A percentile compares a stretch with the other conserved stretches of the same genome.
These are phyloP conservation scores for Neodiprion pinetum DNA, from an alignment of 1,140 invertebrate genomes.

Conservation along the genomic window DNA sequence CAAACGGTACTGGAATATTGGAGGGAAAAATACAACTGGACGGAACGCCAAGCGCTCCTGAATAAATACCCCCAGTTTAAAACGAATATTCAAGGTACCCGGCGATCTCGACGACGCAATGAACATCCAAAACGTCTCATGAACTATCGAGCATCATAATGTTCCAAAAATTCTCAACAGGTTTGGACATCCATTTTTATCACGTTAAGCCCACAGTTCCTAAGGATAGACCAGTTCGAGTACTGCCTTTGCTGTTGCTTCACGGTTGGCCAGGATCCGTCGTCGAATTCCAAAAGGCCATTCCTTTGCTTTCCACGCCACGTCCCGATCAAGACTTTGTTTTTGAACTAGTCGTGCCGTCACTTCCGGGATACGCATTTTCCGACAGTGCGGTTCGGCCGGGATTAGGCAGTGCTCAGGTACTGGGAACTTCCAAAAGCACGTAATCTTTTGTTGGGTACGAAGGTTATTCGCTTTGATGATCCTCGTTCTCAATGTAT, in stretches of 20 bases:
- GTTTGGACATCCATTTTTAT: slow-evolving; percentile 75
- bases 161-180: slow-evolving; percentile 46
- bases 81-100: slow-evolving; percentile 69
- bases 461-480: neutral
- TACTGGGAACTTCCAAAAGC: slow-evolving; percentile 19
- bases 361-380: slow-evolving; percentile 81
- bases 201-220: slow-evolving; percentile 66
- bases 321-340: slow-evolving; percentile 68
- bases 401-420: slow-evolving; percentile 46
- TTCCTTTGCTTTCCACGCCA: slow-evolving; percentile 73
- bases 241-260: slow-evolving; percentile 76
- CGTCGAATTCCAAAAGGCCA: slow-evolving; percentile 84
- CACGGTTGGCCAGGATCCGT: slow-evolving; percentile 94
- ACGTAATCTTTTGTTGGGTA: no score
- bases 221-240: slow-evolving; percentile 57
- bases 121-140: neutral
- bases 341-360: slow-evolving; percentile 82
- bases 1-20: slow-evolving; percentile 74
- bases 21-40: slow-evolving; percentile 77
- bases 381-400: slow-evolving; percentile 60
- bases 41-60: slow-evolving; percentile 67
- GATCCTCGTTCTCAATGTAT: slow-evolving; percentile 15
- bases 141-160: neutral
- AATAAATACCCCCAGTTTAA: slow-evolving; percentile 79
- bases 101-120: neutral